phyloP scores from a whole-genome alignment of 2,797 vertebrate genomes.

The Neosilurus mollespiculum region DNA sequence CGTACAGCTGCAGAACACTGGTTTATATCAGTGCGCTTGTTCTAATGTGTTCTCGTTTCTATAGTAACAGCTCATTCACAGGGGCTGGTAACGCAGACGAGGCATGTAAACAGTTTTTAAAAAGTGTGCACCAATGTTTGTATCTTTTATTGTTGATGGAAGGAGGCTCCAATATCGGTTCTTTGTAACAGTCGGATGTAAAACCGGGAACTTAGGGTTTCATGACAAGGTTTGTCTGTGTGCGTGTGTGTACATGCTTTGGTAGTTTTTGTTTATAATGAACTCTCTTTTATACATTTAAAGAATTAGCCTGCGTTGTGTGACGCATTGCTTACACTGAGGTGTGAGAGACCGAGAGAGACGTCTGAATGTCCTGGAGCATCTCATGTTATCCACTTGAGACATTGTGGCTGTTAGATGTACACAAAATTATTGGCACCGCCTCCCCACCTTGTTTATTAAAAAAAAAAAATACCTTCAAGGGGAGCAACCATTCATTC shows the following conservation, averaged over 20 bases:
- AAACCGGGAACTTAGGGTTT: neutral
- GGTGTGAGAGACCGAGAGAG: no score
- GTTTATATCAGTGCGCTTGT: neutral
- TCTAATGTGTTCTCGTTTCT: neutral
- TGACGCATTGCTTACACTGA: slow-evolving; percentile 18
- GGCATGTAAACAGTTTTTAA: neutral
- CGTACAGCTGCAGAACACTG: neutral
- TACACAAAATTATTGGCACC: neutral
- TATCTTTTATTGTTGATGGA: no score
- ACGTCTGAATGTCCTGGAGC: neutral
- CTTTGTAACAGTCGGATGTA: neutral
- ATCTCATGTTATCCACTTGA: neutral
- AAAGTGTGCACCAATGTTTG: no score
- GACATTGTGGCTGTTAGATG: neutral
- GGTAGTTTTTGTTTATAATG: slow-evolving; percentile 24
- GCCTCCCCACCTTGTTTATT: neutral
- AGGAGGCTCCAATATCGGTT: neutral
- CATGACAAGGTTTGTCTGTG: no score
- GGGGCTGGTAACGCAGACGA: neutral
- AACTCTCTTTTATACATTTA: neutral
- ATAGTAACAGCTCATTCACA: neutral
- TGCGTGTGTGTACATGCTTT: neutral
- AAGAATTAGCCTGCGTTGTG: neutral
- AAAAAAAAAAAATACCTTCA: neutral
- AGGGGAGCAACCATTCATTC: no score